Conservation (phyloP, 2,797 vertebrate species). For the Loris lydekkerianus region DNA sequence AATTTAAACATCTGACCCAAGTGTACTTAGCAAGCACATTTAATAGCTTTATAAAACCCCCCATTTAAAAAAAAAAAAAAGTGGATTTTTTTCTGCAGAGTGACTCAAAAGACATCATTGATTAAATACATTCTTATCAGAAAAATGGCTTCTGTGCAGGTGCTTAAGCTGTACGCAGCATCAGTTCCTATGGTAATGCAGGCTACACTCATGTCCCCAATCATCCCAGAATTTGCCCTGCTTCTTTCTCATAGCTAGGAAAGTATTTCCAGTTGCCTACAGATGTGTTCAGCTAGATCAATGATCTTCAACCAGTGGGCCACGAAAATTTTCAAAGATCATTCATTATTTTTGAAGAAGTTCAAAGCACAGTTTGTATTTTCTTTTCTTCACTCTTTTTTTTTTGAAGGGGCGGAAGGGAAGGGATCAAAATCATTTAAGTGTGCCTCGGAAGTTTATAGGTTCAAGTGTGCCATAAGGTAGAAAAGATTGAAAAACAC, state of each 20-base stretch:
- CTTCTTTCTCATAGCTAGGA: background rate
- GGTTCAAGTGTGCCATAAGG: too few species aligned
- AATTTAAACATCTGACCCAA: conserved; percentile 2
- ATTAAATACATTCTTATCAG: background rate
- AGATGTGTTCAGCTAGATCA: background rate
- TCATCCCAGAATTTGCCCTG: background rate
- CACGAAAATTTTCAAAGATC: too few species aligned
- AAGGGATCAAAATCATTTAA: too few species aligned
- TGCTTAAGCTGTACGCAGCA: background rate
- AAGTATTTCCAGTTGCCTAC: background rate
- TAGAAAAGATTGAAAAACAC: too few species aligned
- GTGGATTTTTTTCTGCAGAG: background rate
- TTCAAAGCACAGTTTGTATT: too few species aligned
- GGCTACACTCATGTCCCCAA: background rate
- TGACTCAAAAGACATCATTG: background rate
- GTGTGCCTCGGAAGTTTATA: too few species aligned
- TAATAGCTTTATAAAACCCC: background rate
- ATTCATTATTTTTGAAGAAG: too few species aligned
- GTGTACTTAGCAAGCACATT: background rate
- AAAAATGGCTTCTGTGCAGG: too few species aligned
- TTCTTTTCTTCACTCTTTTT: too few species aligned
- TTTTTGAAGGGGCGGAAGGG: too few species aligned
- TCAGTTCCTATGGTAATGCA: background rate
- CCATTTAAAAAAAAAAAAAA: background rate
- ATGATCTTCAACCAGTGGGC: too few species aligned